Percentiles rank a stretch among this genome's conserved stretches.
Evolutionary conservation across 2,797 vertebrate genomes (phyloP).

Genomic region (Gallirallus australis): DNA sequence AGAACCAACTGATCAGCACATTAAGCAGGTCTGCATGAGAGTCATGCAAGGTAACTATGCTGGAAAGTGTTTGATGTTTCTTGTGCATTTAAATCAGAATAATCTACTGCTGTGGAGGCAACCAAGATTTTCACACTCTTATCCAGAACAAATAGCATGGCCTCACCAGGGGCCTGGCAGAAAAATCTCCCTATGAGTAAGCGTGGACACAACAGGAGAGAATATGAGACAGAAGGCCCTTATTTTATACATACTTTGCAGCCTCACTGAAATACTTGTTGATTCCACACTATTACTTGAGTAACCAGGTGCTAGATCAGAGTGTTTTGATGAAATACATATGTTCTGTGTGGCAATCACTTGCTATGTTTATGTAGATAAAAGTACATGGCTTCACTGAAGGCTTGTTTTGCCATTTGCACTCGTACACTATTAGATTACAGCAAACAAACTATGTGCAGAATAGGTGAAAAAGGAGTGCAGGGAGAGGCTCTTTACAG

Average conservation of each 20-base stretch:
- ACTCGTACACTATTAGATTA: neutral
- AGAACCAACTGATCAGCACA: constrained; percentile 94
- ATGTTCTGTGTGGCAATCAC: neutral
- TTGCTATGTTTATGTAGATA: neutral
- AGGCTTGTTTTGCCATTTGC: neutral
- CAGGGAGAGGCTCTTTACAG: neutral
- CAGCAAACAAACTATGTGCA: neutral
- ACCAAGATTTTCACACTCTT: neutral
- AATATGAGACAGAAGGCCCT: neutral
- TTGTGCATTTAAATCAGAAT: neutral
- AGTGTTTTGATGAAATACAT: neutral
- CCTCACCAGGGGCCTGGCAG: neutral
- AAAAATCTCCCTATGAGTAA: neutral
- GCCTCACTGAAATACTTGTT: neutral
- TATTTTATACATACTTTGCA: neutral
- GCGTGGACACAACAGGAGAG: neutral
- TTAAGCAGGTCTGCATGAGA: constrained; percentile 98
- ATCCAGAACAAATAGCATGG: neutral
- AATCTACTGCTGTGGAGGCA: neutral
- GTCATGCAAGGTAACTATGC: constrained; percentile 95
- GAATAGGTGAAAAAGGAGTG: neutral
- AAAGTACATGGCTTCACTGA: neutral
- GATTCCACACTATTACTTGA: neutral
- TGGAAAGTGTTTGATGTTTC: neutral
- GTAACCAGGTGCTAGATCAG: neutral